Base-by-base conservation (phyloP, 2,113 vertebrate genomes). In the Numida meleagris region DNA sequence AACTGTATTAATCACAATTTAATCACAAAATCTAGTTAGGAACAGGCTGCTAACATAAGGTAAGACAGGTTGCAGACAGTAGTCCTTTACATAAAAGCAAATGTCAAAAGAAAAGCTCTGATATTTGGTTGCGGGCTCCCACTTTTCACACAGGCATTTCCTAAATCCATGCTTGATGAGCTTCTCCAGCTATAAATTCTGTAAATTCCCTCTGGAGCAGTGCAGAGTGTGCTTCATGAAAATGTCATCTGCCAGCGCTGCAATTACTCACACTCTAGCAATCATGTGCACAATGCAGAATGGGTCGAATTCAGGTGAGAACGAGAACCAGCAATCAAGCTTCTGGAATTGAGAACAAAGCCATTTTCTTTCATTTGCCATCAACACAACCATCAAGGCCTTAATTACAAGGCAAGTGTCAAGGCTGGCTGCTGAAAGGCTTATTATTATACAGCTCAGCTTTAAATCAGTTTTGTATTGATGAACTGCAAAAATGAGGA, bases 321-420 rank as follows among this genome's bases (percentile, higher is more conserved):
- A 98, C 72, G 95, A 97, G 98, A 98, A 98, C 98, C 97, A 86
- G 98, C 98, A 98, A 98, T 98, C 98, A 98, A 97, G 98, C 96
- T 96, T 90, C 96, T 97, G 97, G 98, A 97, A 97, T 95, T 96
- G 97, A 98, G 98, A 98, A 98, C 98, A 97, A 98, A 98, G 98
- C 98, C 98, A 98, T 98, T 98, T 98, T 98, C 98, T 98, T 98
- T 98, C 98, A 98, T 98, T 97, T 97, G 98, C 98, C 97, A 96
- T 98, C 98, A 98, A 98, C 98, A 98, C 97, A 96, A 97, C 98
- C 98, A 98, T 98, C 98, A 98, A 98, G 98, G 97, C 98, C 98
- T 98, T 99, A 98, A 98, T 98, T 98, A 98, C 97, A 95, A 97
- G 97, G 98, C 97, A 97, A 98, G 98, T 96, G 97, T 96, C 97